phyloP scores from a whole-genome alignment of 2,888 invertebrate species.

The Drosophila villosipedis region DNA sequence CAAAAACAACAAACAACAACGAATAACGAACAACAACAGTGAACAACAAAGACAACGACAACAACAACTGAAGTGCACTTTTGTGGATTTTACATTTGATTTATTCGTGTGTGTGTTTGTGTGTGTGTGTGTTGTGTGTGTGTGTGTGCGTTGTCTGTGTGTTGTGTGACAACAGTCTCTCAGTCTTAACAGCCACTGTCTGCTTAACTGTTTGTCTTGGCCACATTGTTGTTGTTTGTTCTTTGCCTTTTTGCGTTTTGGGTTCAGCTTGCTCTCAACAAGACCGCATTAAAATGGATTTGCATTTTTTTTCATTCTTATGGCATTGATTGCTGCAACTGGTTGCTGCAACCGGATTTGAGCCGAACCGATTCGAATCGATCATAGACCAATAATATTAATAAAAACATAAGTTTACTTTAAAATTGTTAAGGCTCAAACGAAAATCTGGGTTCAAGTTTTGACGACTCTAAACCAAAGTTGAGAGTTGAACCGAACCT shows the following conservation, averaged over 20 bases:
- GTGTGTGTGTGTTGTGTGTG: conserved; percentile 35
- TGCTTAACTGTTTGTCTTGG: conserved; percentile 63
- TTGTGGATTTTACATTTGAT: conserved; percentile 70
- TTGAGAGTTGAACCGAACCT: background rate
- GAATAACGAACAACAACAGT: conserved; percentile 18
- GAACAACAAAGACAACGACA: conserved; percentile 19
- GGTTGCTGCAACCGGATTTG: conserved; percentile 25
- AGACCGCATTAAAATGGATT: conserved; percentile 49
- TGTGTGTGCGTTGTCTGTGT: conserved; percentile 7
- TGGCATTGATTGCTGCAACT: conserved; percentile 42
- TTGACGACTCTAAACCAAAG: background rate
- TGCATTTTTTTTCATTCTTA: conserved; percentile 11
- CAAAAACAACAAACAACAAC: conserved; percentile 24
- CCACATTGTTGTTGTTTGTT: conserved; percentile 30
- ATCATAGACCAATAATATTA: background rate
- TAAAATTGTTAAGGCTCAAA: background rate
- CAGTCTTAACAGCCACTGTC: conserved; percentile 49
- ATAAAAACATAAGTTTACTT: background rate
- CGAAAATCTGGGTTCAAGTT: background rate
- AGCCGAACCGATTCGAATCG: background rate
- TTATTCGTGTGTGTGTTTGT: conserved; percentile 40
- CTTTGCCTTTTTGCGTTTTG: conserved; percentile 12
- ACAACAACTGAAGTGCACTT: conserved; percentile 70
- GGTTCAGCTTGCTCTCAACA: conserved; percentile 40
- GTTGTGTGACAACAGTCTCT: conserved; percentile 56